Conservation (phyloP, 2,797 vertebrate species). For the Clangula hyemalis region DNA sequence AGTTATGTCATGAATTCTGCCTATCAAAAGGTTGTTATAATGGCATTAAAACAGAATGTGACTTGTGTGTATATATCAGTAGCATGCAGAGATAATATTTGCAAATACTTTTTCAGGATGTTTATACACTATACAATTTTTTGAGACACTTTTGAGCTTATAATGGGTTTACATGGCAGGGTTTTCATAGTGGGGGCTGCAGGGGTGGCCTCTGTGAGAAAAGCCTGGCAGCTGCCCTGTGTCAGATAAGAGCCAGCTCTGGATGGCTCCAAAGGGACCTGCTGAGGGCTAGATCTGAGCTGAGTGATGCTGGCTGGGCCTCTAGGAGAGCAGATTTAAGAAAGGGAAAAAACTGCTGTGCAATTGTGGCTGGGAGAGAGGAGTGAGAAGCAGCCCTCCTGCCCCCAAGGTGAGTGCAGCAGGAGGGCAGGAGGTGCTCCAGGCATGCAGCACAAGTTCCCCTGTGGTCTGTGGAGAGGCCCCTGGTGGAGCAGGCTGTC, state of each 20-base stretch:
- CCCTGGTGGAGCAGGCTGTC: too few relatives aligned
- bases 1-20: not conserved
- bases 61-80: not conserved
- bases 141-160: not conserved
- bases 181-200: not conserved
- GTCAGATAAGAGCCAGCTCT: not conserved
- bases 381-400: too few relatives aligned
- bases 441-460: too few relatives aligned
- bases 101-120: not conserved
- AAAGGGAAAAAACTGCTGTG: too few relatives aligned
- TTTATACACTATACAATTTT: not conserved
- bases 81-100: not conserved
- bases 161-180: not conserved
- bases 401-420: too few relatives aligned
- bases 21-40: not conserved
- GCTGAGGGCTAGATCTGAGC: not conserved
- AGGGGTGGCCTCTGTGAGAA: not conserved
- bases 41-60: not conserved
- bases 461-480: too few relatives aligned
- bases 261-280: too few relatives aligned
- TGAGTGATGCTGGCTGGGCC: not conserved
- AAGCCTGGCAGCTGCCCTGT: not conserved
- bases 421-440: too few relatives aligned
- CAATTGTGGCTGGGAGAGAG: too few relatives aligned
- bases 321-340: not conserved